Evolutionary conservation across 2,797 vertebrate genomes (phyloP), one percentile per base, ranked within the genome.

Genomic region (Australoheros facetus): DNA sequence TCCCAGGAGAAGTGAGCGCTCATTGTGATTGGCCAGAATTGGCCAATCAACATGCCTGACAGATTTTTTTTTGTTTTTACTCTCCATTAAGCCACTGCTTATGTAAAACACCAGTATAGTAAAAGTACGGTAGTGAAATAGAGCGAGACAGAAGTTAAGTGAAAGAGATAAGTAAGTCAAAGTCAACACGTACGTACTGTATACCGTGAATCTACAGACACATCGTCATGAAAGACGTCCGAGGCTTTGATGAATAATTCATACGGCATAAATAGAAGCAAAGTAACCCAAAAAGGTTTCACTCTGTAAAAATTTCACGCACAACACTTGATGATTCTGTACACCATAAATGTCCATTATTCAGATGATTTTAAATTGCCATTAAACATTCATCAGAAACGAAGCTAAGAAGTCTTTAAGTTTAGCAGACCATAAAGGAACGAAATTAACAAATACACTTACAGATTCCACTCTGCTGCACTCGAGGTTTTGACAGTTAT

Each of bases 161-260:
- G 19, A 56, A 28, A 60, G 70, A 64, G 26, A 71, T 71, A 17
- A 56, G 53, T 51, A 69, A 51, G 26, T 73, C 66, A 39, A 69
- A 54, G 74, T 75, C 17, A 66, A n/a, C 64, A 71, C 23, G 72
- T 62, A 13, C 57, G 55, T 55, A 23, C 23, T 23, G 23, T 23
- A 56, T 59, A 12, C 39, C 0, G 14, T 45, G 62, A 56, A 79
- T 80, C 34, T 71, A 78, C 74, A 75, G 48, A 73, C 73, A 55
- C 64, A 34, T 53, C 21, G 55, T 77, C 60, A 76, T 84, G 71
- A 83, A 85, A 86, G 82, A 60, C 48, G 56, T 83, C 75, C 55
- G 11, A n/a, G 45, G 57, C 64, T 69, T 59, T 32, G 17, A 86
- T 90, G 78, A 86, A 90, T 88, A 75, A 92, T 91, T 89, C 71